Conservation (phyloP, 2,797 vertebrate species). For the Alexandromys oeconomus region DNA sequence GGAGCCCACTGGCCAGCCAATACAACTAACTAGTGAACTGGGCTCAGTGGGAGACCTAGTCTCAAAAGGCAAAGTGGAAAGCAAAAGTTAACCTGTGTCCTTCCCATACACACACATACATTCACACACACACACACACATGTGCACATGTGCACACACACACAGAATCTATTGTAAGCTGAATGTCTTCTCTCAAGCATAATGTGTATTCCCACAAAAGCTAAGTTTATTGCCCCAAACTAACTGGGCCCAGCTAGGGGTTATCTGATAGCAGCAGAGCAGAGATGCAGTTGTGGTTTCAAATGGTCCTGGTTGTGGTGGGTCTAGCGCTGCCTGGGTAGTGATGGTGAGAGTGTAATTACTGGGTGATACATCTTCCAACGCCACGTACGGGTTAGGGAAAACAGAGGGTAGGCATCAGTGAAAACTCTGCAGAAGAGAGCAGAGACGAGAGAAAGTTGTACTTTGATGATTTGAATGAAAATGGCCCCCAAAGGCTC, state of each 20-base stretch:
- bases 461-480: not conserved
- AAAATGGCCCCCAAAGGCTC: not conserved
- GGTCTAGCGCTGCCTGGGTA: not conserved
- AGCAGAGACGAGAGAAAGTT: not conserved
- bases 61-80: not conserved
- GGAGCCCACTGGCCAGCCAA: not conserved
- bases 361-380: not conserved
- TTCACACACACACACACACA: not conserved
- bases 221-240: not conserved
- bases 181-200: not conserved
- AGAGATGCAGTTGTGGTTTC: not conserved
- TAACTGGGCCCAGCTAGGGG: rapidly evolving
- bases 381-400: not conserved
- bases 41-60: not conserved
- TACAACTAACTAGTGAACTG: not conserved
- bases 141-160: too few relatives aligned
- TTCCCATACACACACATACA: not conserved
- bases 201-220: not conserved
- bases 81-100: not conserved
- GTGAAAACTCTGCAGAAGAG: not conserved
- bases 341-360: not conserved
- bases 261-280: not conserved
- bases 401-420: not conserved
- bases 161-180: not conserved
- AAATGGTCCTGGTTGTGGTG: not conserved